Conservation (phyloP, 2,888 invertebrate species). For the Orchesellides sinensis region DNA sequence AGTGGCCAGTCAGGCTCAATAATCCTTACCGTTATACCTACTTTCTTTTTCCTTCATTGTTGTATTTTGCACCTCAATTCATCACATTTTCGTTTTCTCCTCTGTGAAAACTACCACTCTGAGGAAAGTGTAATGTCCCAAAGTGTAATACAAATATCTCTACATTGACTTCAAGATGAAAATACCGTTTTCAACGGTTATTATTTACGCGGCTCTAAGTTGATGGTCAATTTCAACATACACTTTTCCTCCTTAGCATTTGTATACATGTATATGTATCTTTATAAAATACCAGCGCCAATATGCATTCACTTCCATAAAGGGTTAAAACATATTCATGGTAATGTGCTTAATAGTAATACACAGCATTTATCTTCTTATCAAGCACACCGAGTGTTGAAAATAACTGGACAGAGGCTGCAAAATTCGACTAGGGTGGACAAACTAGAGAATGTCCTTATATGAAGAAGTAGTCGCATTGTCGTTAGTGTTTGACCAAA, state of each 20-base stretch:
- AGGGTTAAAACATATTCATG: too few relatives aligned
- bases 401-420: too few relatives aligned
- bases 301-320: too few relatives aligned
- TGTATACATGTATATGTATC: too few relatives aligned
- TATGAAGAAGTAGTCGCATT: slow-evolving; percentile 39
- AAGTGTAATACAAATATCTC: slow-evolving; percentile 8
- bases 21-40: neutral
- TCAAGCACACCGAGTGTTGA: too few relatives aligned
- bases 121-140: neutral
- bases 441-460: too few relatives aligned
- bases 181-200: slow-evolving; percentile 15
- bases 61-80: neutral
- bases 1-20: neutral
- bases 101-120: too few relatives aligned
- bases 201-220: slow-evolving; percentile 27
- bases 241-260: too few relatives aligned
- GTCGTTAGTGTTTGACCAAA: slow-evolving; percentile 70
- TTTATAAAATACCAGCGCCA: too few relatives aligned
- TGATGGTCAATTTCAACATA: slow-evolving; percentile 30
- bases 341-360: too few relatives aligned
- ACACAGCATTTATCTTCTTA: too few relatives aligned
- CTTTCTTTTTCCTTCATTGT: neutral
- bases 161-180: slow-evolving; percentile 10
- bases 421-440: too few relatives aligned
- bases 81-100: neutral